phyloP scores from a whole-genome alignment of 2,113 vertebrate genomes.

The Kryptolebias marmoratus region DNA sequence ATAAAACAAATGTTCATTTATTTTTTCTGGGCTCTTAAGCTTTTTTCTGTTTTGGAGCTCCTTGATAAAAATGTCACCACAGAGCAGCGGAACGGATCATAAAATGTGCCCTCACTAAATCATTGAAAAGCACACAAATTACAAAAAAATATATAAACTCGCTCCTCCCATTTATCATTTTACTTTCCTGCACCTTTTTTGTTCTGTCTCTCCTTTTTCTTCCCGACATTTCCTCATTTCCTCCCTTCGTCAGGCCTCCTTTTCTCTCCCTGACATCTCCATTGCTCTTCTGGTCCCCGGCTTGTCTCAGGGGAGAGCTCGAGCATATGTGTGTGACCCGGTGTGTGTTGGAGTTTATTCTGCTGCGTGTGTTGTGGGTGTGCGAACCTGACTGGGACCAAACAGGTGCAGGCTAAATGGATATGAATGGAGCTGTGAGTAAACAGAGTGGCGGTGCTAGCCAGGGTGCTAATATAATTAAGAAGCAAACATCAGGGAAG shows the following conservation, averaged over 20 bases:
- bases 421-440: slow-evolving; percentile 99
- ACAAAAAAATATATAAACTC: background rate
- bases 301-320: slow-evolving; percentile 52
- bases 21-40: too few relatives aligned
- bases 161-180: background rate
- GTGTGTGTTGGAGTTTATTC: slow-evolving; percentile 35
- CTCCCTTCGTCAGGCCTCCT: slow-evolving; percentile 26
- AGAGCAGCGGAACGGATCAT: too few relatives aligned
- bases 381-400: slow-evolving; percentile 93
- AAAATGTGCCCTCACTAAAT: background rate
- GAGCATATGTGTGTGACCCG: slow-evolving; percentile 65
- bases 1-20: too few relatives aligned
- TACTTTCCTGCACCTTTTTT: background rate
- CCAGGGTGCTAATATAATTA: slow-evolving; percentile 99
- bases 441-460: slow-evolving; percentile 92
- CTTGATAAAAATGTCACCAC: background rate
- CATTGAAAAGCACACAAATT: background rate
- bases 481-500: slow-evolving; percentile 91
- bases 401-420: slow-evolving; percentile 99
- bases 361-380: slow-evolving; percentile 76
- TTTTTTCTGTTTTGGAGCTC: too few relatives aligned
- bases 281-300: slow-evolving; percentile 53
- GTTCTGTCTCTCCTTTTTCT: slow-evolving; percentile 8
- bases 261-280: slow-evolving; percentile 61
- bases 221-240: slow-evolving; percentile 49